A percentile compares a stretch with the other conserved stretches of the same genome.
Conservation (phyloP, 2,113 vertebrate genomes). For the Pangasianodon hypophthalmus region DNA sequence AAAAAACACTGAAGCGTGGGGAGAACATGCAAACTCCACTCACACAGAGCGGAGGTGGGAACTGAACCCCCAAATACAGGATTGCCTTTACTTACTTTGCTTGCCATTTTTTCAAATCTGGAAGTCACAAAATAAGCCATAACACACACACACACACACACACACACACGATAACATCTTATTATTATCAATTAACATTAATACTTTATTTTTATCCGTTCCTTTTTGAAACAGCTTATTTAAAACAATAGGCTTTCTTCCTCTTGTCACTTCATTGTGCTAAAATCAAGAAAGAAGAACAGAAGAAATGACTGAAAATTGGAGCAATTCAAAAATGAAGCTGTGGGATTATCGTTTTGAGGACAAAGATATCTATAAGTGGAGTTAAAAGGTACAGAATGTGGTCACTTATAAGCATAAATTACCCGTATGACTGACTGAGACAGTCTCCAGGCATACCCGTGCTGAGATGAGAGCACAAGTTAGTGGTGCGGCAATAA, state of each 20-base stretch:
- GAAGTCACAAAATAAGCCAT: not conserved
- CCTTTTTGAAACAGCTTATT: not conserved
- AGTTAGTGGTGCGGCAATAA: slow-evolving; percentile 15
- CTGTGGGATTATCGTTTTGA: not conserved
- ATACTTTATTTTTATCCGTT: not conserved
- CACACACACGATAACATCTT: not conserved
- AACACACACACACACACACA: not conserved
- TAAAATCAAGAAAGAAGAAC: not conserved
- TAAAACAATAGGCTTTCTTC: not conserved
- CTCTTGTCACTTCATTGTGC: not conserved
- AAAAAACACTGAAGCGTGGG: too few species aligned
- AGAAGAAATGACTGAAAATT: not conserved
- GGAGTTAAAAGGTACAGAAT: not conserved
- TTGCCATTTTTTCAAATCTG: not conserved
- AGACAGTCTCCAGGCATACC: not conserved
- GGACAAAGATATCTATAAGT: not conserved
- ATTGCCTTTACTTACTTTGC: not conserved
- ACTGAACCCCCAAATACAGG: not conserved
- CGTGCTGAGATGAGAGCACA: not conserved
- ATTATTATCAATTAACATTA: too few species aligned
- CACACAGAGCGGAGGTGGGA: too few species aligned
- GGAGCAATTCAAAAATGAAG: not conserved
- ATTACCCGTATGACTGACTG: not conserved
- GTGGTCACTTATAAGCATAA: not conserved
- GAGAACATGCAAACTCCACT: too few species aligned